Evolutionary conservation across 2,113 vertebrate genomes (phyloP).

Genomic region (Steatornis caripensis): DNA sequence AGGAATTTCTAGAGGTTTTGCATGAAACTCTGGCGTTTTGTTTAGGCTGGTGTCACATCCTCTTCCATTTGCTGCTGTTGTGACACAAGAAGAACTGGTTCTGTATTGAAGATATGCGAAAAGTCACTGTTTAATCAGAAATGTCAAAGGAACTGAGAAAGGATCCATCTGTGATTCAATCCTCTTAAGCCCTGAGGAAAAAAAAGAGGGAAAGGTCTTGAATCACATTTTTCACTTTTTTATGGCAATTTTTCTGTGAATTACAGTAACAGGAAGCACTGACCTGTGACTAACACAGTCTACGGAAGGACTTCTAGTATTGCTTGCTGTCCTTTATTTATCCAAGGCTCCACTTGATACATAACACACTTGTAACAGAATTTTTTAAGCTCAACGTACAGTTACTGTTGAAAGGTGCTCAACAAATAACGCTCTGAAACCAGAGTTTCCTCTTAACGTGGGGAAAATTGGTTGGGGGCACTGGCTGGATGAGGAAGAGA

Average conservation of each 20-base stretch:
- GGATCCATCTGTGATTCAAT: background rate
- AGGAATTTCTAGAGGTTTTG: background rate
- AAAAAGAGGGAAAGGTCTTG: background rate
- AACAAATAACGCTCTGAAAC: background rate
- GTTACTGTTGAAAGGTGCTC: background rate
- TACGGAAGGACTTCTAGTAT: background rate
- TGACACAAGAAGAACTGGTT: background rate
- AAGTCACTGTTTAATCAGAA: background rate
- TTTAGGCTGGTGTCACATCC: background rate
- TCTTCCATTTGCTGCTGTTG: background rate
- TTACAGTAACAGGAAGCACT: background rate
- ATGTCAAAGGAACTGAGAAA: background rate
- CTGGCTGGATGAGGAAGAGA: background rate
- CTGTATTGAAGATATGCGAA: background rate
- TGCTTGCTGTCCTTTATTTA: background rate
- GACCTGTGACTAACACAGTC: background rate
- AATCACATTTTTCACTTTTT: background rate
- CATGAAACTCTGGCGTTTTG: background rate
- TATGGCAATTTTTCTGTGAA: background rate
- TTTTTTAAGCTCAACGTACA: background rate
- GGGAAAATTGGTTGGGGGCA: background rate
- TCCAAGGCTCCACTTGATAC: background rate
- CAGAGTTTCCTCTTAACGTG: background rate
- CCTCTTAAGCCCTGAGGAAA: background rate
- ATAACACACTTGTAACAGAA: background rate